phyloP scores from a whole-genome alignment of 2,888 invertebrate genomes.

The Gymnoscelis rufifasciata region DNA sequence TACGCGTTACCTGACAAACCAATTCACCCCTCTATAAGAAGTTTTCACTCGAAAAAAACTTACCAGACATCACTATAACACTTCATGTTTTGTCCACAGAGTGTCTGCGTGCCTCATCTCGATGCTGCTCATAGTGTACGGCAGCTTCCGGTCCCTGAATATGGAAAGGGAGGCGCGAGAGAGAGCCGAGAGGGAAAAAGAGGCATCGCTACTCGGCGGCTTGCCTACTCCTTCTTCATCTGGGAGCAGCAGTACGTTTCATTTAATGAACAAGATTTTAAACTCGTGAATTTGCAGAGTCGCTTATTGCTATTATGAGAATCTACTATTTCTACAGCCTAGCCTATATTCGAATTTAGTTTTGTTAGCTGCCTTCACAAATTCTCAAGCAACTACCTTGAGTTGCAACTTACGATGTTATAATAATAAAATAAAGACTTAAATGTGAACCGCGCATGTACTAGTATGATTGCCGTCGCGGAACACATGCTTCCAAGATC shows the following conservation, averaged over 20 bases:
- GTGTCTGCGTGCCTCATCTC: conserved; percentile 98
- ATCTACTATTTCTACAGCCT: too few relatives aligned
- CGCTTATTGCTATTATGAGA: too few relatives aligned
- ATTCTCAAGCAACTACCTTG: too few relatives aligned
- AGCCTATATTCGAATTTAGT: too few relatives aligned
- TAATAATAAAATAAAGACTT: too few relatives aligned
- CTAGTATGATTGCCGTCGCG: background rate
- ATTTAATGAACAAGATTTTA: too few relatives aligned
- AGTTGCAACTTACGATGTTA: too few relatives aligned
- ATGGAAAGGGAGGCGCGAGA: conserved; percentile 97
- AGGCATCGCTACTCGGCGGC: conserved; percentile 80
- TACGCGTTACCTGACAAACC: too few relatives aligned
- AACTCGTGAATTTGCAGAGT: too few relatives aligned
- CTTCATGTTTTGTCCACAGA: conserved; percentile 53
- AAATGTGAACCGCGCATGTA: background rate
- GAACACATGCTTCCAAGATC: background rate
- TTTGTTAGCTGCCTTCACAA: too few relatives aligned
- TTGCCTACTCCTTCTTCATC: conserved; percentile 60
- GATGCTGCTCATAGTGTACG: conserved; percentile 97
- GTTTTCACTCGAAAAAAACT: too few relatives aligned
- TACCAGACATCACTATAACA: background rate
- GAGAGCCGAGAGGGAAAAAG: conserved; percentile 86
- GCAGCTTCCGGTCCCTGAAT: conserved; percentile 97
- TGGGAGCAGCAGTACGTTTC: conserved; percentile 52
- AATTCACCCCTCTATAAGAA: too few relatives aligned